phyloP scores from a whole-genome alignment of 2,113 vertebrate species.

The Dasyprocta punctata region DNA sequence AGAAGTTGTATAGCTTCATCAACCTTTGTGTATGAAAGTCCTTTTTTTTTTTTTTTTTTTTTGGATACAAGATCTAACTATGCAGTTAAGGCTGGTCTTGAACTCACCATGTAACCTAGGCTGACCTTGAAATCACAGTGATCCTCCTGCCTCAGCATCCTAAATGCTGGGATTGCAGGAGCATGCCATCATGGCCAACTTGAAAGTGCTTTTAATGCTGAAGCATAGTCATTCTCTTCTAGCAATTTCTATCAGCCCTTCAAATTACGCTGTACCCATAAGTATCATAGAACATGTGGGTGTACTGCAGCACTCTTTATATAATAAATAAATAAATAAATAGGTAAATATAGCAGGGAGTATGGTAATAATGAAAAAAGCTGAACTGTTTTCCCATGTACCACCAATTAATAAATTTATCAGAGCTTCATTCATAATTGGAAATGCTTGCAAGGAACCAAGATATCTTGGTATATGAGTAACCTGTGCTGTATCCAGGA shows the following conservation, averaged over 20 bases:
- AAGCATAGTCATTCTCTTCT: neutral
- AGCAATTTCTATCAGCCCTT: neutral
- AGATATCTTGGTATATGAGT: too few relatives aligned
- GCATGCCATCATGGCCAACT: neutral
- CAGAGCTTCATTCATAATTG: neutral
- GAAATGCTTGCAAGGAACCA: neutral
- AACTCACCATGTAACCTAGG: neutral
- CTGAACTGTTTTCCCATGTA: neutral
- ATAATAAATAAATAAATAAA: neutral
- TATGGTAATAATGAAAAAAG: neutral
- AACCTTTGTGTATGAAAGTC: neutral
- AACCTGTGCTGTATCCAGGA: neutral
- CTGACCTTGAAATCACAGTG: neutral
- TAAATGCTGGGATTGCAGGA: neutral
- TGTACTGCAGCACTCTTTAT: neutral
- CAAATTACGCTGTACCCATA: neutral
- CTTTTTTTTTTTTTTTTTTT: too few relatives aligned
- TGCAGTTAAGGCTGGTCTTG: too few relatives aligned
- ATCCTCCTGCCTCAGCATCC: neutral
- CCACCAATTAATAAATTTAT: neutral
- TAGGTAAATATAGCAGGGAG: neutral
- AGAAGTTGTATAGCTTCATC: neutral
- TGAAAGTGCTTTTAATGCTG: neutral
- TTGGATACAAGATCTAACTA: too few relatives aligned
- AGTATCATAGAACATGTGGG: too few relatives aligned